Conservation (phyloP, 2,797 vertebrate genomes). For the Microctenopoma steveboyesi region DNA sequence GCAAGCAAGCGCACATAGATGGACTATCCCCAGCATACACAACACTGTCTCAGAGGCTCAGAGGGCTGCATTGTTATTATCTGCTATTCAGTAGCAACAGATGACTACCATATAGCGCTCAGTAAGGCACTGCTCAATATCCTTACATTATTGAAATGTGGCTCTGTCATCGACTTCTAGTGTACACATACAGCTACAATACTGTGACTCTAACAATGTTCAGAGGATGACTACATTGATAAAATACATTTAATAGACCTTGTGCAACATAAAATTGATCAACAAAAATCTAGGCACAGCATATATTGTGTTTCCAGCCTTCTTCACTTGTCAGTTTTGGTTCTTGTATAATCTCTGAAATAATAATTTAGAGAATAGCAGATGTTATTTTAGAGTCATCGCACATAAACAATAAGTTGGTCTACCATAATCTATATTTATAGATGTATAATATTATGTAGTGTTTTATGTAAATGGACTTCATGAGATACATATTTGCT, state of each 20-base stretch:
- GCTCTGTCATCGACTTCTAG: slow-evolving; percentile 10
- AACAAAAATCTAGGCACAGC: not conserved
- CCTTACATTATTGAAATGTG: slow-evolving; percentile 3
- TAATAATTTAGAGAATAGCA: not conserved
- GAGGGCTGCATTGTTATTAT: slow-evolving; percentile 64
- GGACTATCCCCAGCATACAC: slow-evolving; percentile 43
- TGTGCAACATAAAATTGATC: not conserved
- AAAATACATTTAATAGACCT: too few relatives aligned
- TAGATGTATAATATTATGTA: not conserved
- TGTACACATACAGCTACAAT: not conserved
- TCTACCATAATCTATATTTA: not conserved
- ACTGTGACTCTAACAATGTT: not conserved
- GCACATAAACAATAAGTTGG: not conserved
- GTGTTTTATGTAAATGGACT: not conserved
- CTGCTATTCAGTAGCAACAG: slow-evolving; percentile 57
- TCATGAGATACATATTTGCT: not conserved
- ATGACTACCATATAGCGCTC: slow-evolving; percentile 44
- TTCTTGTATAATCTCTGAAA: not conserved
- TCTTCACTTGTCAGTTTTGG: not conserved
- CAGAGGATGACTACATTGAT: not conserved
- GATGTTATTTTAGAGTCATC: too few relatives aligned
- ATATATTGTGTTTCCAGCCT: not conserved
- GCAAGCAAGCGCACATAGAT: slow-evolving; percentile 57
- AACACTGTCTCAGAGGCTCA: slow-evolving; percentile 51
- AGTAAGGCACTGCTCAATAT: slow-evolving; percentile 23